Conservation (phyloP, 2,797 vertebrate species). For the Diplodus sargus region DNA sequence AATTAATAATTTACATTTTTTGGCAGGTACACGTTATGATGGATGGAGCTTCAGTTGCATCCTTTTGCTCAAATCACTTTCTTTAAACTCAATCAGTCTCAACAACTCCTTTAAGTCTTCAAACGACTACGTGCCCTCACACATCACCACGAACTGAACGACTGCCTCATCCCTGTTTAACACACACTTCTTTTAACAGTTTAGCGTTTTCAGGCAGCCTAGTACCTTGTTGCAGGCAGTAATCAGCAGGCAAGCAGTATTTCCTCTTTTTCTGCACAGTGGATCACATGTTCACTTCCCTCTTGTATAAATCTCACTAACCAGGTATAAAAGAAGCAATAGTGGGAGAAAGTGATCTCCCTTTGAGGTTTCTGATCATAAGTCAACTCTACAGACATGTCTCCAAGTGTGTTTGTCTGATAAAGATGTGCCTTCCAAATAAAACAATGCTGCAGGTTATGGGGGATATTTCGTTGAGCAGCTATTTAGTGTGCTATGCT, state of each 20-base stretch:
- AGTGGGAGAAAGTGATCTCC: neutral
- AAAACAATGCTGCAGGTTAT: neutral
- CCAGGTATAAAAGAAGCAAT: neutral
- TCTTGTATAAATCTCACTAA: neutral
- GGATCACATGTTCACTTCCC: neutral
- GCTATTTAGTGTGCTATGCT: neutral
- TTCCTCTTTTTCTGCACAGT: neutral
- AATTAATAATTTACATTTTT: neutral
- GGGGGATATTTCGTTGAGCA: neutral
- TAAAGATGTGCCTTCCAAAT: neutral
- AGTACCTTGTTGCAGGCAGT: neutral
- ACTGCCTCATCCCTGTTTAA: neutral
- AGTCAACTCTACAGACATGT: neutral
- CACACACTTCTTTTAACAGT: neutral
- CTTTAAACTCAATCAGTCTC: neutral
- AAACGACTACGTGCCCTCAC: slow-evolving; percentile 7
- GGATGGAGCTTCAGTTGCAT: neutral
- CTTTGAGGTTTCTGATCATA: neutral
- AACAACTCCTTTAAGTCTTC: slow-evolving; percentile 11
- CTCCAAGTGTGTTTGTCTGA: neutral
- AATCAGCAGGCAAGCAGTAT: slow-evolving; percentile 6
- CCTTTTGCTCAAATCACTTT: neutral
- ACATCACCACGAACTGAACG: neutral
- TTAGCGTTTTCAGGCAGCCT: slow-evolving; percentile 1
- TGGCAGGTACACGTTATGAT: neutral